phyloP scores from a whole-genome alignment of 2,888 invertebrate genomes.

The Exocentrus adspersus region DNA sequence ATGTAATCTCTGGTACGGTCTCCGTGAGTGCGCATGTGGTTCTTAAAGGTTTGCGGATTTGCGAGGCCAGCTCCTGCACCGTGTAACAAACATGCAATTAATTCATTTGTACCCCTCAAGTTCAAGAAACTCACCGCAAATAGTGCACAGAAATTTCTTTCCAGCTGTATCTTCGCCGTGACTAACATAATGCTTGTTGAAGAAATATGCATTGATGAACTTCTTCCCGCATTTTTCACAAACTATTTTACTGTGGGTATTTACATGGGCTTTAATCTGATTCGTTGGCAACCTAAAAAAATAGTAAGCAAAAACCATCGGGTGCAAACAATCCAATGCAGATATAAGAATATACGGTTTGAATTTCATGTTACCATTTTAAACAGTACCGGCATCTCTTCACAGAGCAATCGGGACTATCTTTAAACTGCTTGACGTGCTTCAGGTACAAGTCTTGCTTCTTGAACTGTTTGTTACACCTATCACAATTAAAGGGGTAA shows the following conservation, averaged over 20 bases:
- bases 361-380: no score
- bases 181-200: neutral
- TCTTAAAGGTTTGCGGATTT: neutral
- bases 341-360: no score
- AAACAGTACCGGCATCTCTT: neutral
- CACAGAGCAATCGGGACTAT: neutral
- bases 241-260: neutral
- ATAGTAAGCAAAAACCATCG: no score
- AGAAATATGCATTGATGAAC: neutral
- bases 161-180: neutral
- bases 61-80: neutral
- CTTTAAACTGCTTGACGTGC: neutral
- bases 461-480: constrained; percentile 9
- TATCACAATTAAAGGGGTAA: constrained; percentile 10
- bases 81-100: no score
- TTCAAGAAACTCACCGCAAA: neutral
- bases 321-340: no score
- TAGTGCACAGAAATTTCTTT: neutral
- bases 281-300: neutral
- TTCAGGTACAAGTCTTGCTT: neutral
- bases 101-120: no score
- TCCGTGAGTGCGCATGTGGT: neutral
- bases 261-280: neutral
- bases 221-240: neutral
- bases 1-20: neutral